phyloP scores from a whole-genome alignment of 2,888 invertebrate genomes.

The Polietes domitor region DNA sequence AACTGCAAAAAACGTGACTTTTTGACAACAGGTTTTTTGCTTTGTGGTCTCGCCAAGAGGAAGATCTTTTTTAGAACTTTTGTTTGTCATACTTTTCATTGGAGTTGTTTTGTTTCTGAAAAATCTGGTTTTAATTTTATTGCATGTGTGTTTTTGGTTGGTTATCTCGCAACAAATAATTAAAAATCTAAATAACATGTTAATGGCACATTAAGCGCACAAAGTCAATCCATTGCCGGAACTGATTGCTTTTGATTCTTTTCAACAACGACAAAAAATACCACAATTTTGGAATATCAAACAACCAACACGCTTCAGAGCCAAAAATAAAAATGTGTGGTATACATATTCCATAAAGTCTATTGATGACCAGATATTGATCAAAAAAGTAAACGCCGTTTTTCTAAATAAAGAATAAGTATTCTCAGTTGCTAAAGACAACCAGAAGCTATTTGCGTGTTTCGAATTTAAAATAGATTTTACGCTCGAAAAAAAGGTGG shows the following conservation, averaged over 20 bases:
- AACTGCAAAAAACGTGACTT: conserved; percentile 18
- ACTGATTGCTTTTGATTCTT: conserved; percentile 40
- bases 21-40: neutral
- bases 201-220: conserved; percentile 43
- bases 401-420: neutral
- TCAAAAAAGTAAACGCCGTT: neutral
- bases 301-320: neutral
- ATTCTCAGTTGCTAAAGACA: neutral
- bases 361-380: neutral
- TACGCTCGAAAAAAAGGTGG: neutral
- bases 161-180: conserved; percentile 31
- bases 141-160: neutral
- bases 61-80: neutral
- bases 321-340: neutral
- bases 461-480: neutral
- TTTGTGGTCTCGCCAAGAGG: neutral
- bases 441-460: conserved; percentile 14
- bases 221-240: conserved; percentile 47
- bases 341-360: neutral
- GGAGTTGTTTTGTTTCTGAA: neutral
- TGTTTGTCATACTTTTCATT: neutral
- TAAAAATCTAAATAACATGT: conserved; percentile 42
- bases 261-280: neutral
- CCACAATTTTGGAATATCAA: conserved; percentile 10
- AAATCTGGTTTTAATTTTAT: neutral